Evolutionary conservation across 2,797 vertebrate genomes (phyloP), one percentile per base, ranked within the genome.

Genomic region (Mormyrus proboscirostris): DNA sequence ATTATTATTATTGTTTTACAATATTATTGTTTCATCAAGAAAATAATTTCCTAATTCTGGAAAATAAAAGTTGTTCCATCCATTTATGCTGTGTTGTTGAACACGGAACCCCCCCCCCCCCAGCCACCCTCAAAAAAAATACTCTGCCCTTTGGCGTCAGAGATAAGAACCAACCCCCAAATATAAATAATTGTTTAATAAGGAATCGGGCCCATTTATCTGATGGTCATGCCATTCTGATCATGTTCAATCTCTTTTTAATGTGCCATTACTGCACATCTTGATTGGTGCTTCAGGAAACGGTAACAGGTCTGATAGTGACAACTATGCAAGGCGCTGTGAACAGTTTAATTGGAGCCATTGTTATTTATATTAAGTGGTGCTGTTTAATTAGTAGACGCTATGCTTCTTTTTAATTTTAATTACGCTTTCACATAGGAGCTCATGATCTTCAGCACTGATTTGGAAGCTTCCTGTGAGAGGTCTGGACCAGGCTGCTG

Each of bases 201-300:
- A 1, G 5, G 90, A 90, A 91, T 89, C 88, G 87, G 87, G 88
- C 88, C 55, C 9, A 91, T 90, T 88, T 92, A 88, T 91, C 92
- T 92, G 93, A 93, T 92, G 89, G 92, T 93, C 93, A 93, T 93
- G 94, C 93, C 93, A 94, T 93, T 93, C 92, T 88, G 38, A 92
- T 90, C 62, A 93, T 92, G 92, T 93, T 94, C 93, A 92, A 93
- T 95, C 92, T 92, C 90, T 50, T 69, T 87, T 89, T 90, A 92
- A 90, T 89, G 89, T 91, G 89, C 89, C 89, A 89, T 90, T 90
- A 90, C 89, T 86, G 88, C 84, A 89, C 84, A 88, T 89, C 88
- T 89, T 91, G 89, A 92, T 91, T 88, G 86, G 47, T 62, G 89
- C 87, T 87, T 79, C 88, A 88, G 90, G 90, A 88, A 87, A 88